phyloP scores from a whole-genome alignment of 2,113 vertebrate genomes.

The Oreochromis tanganicae region DNA sequence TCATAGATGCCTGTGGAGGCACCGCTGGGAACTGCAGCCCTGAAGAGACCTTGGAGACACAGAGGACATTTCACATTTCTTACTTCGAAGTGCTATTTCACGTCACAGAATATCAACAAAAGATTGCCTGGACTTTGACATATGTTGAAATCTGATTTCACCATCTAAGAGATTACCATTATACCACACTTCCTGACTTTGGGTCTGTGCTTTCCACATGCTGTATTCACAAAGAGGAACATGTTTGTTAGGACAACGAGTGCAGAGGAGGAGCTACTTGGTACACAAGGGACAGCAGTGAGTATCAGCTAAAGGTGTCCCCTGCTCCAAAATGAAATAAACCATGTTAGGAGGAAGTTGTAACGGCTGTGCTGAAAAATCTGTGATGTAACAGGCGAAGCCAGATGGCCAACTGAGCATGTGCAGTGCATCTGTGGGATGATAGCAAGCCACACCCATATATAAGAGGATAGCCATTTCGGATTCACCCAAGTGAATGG shows the following conservation, averaged over 20 bases:
- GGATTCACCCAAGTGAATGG: conserved; percentile 12
- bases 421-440: conserved; percentile 31
- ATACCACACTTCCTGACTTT: neutral
- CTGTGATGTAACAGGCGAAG: conserved; percentile 46
- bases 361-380: neutral
- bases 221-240: neutral
- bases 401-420: conserved; percentile 35
- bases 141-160: neutral
- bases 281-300: neutral
- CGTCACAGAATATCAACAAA: neutral
- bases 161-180: neutral
- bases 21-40: conserved; percentile 95
- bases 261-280: neutral
- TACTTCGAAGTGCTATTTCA: neutral
- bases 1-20: conserved; percentile 98
- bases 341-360: neutral
- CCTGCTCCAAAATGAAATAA: neutral
- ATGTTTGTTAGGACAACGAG: neutral
- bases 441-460: neutral
- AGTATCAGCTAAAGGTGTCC: neutral
- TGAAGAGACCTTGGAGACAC: conserved; percentile 83
- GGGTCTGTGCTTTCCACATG: neutral
- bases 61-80: neutral
- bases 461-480: conserved; percentile 3
- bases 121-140: neutral